Evolutionary conservation across 1,140 invertebrate species (phyloP), one percentile per base, ranked within the genome.

Genomic region (Paraescarpia echinospica): DNA sequence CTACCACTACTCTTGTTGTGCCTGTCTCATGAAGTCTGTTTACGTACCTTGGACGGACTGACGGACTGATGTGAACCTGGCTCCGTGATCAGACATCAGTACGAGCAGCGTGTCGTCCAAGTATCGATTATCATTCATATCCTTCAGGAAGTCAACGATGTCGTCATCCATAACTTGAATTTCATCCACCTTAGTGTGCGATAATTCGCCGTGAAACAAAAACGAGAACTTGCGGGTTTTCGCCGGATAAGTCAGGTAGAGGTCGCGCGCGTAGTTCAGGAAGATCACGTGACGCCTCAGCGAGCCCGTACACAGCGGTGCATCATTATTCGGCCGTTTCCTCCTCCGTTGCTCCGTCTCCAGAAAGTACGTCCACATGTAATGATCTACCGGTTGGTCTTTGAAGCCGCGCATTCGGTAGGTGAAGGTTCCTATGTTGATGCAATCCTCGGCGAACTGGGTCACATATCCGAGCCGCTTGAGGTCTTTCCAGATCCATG

Each of bases 121-220:
- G 91, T 94, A 92, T 35, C 94, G 93, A 0, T 92, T 90, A 1
- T 89, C 93, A 77, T 94, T 94, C 88, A 96, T 92, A 51, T 89
- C 93, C 33, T 93, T 91, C 4, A 96, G 92, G 88, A 98, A 98
- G 0, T 97, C 95, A 1, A 97, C 95, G 0, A 98, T 95, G 95
- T 98, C 98, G 0, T 97, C 96, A 95, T 99, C 98, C 0, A 97
- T 97, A 0, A 97, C 97, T 35, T 97, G 97, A 34, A 98, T 97
- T 92, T 97, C 96, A 96, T 99, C 98, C 94, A 98, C 97, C 92
- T 98, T 97, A 94, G 98, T 98, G 94, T 99, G 98, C 0, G 98
- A 98, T 31, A 99, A 96, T 95, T 98, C 98, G 0, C 97, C 97
- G 94, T 99, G 98, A 96, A 99, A 99, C 8, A 97, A 97, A 95